These are phyloP conservation scores for Drosophila merina DNA, from an alignment of 2,888 invertebrate species.

Conservation along the genomic window DNA sequence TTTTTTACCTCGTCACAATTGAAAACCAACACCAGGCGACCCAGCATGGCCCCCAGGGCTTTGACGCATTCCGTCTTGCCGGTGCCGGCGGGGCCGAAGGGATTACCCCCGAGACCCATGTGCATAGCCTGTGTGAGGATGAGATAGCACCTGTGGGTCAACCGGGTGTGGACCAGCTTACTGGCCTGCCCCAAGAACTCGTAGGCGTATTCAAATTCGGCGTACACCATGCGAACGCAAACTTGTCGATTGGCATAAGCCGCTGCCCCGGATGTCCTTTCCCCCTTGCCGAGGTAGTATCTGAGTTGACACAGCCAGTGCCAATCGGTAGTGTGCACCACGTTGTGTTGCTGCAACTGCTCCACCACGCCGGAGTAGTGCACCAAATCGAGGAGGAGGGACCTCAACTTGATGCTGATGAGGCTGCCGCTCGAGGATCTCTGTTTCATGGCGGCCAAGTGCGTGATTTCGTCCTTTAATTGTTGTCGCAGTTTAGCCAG, in stretches of 20 bases:
- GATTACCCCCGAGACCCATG: slow-evolving; percentile 98
- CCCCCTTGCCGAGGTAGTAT: slow-evolving; percentile 87
- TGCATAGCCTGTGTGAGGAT: slow-evolving; percentile 98
- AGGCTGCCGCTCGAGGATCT: slow-evolving; percentile 84
- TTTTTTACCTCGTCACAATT: slow-evolving; percentile 95
- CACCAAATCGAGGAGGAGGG: slow-evolving; percentile 96
- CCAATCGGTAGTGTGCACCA: slow-evolving; percentile 91
- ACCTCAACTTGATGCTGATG: slow-evolving; percentile 93
- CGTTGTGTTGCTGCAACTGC: slow-evolving; percentile 88
- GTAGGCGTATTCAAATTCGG: slow-evolving; percentile 97
- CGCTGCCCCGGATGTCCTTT: slow-evolving; percentile 5
- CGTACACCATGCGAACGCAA: slow-evolving; percentile 93
- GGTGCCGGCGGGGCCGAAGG: slow-evolving; percentile 99
- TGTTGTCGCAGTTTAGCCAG: slow-evolving; percentile 85
- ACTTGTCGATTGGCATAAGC: slow-evolving; percentile 57
- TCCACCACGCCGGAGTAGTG: slow-evolving; percentile 94
- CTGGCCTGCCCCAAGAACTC: slow-evolving; percentile 99
- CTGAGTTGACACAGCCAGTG: slow-evolving; percentile 97
- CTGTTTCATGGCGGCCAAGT: slow-evolving; percentile 78
- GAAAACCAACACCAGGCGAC: slow-evolving; percentile 96
- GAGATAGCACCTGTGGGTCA: slow-evolving; percentile 98
- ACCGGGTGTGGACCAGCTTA: slow-evolving; percentile 96
- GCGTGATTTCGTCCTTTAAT: slow-evolving; percentile 84
- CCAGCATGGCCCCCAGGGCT: slow-evolving; percentile 94
- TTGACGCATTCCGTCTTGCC: slow-evolving; percentile 99